Evolutionary conservation across 1,140 invertebrate genomes (phyloP).

Genomic region (Drosophila tsacasi): DNA sequence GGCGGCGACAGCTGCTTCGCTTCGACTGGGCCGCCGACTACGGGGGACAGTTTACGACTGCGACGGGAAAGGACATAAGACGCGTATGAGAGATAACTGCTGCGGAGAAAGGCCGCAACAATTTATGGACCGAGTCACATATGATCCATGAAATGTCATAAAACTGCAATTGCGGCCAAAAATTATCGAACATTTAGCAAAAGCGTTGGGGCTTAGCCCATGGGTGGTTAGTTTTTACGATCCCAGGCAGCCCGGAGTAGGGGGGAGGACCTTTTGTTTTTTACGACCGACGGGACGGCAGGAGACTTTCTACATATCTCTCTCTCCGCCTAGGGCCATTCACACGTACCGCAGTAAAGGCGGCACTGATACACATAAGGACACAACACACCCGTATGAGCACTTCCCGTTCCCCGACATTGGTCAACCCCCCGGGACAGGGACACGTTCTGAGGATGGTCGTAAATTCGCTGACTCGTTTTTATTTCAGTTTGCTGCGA

Average conservation of each 20-base stretch:
- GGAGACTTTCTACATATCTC: slow-evolving; percentile 36
- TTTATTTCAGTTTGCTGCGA: slow-evolving; percentile 42
- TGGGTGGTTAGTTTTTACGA: slow-evolving; percentile 75
- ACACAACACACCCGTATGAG: slow-evolving; percentile 31
- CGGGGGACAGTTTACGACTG: slow-evolving; percentile 65
- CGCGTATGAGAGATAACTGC: slow-evolving; percentile 36
- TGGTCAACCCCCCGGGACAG: slow-evolving; percentile 44
- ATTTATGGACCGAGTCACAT: slow-evolving; percentile 65
- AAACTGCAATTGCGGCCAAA: slow-evolving; percentile 78
- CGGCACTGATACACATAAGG: slow-evolving; percentile 72
- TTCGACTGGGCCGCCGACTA: slow-evolving; percentile 48
- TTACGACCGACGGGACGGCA: slow-evolving; percentile 55
- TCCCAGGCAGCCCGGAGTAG: background rate
- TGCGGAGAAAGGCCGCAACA: slow-evolving; percentile 55
- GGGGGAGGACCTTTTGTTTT: slow-evolving; percentile 70
- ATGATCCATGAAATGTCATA: slow-evolving; percentile 79
- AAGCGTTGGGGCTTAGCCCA: slow-evolving; percentile 70
- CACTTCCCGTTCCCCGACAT: slow-evolving; percentile 28
- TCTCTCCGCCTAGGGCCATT: slow-evolving; percentile 47
- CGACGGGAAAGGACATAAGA: slow-evolving; percentile 27
- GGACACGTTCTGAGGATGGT: slow-evolving; percentile 57
- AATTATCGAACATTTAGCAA: slow-evolving; percentile 81
- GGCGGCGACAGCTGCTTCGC: slow-evolving; percentile 46
- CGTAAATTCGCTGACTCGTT: slow-evolving; percentile 59
- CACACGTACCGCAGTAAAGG: slow-evolving; percentile 73